Evolutionary conservation across 2,797 vertebrate genomes (phyloP), one percentile per base, ranked within the genome.

Genomic region (Peromyscus melanophrys): DNA sequence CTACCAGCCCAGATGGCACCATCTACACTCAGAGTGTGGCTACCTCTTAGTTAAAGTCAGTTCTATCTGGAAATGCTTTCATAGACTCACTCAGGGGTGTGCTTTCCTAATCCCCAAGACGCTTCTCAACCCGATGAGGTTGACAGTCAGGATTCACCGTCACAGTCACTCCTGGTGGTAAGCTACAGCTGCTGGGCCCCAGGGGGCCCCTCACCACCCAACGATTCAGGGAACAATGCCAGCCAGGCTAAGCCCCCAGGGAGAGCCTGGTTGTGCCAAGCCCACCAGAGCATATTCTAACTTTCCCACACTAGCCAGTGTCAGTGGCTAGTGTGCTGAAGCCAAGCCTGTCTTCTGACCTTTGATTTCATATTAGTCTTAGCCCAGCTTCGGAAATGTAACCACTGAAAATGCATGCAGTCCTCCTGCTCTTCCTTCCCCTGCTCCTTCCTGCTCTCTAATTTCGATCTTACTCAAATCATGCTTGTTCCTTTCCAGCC

Each of bases 311-410:
- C 69, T 67, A 91, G 19, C 73, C 29, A 55, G 52, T 13, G 25
- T 17, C 11, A 10, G 31, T 67, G 69, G 52, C n/a, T 19, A 16
- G 19, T 40, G 78, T 85, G 13, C 21, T 83, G 14, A 91, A 67
- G 40, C 17, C 93, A 85, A 84, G 49, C 19, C 43, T 73, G 43
- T 17, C 25, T 63, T 89, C 11, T 27, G 40, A 61, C 40, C 12
- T 25, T 61, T 89, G 43, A 69, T 96, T 92, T 71, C 13, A 46
- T 29, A 34, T 80, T 87, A 84, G 92, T 75, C 61, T 75, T 27
- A 81, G 19, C 52, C 57, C 37, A 31, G 25, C 76, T 84, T 88
- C 91, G 88, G 76, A 88, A 90, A 90, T 63, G 0, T 80, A 90
- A 61, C 76, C 34, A 6, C 55, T 92, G 46, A 49, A 73, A 96